Evolutionary conservation across 2,113 vertebrate genomes (phyloP).

Genomic region (Notothenia rossii): DNA sequence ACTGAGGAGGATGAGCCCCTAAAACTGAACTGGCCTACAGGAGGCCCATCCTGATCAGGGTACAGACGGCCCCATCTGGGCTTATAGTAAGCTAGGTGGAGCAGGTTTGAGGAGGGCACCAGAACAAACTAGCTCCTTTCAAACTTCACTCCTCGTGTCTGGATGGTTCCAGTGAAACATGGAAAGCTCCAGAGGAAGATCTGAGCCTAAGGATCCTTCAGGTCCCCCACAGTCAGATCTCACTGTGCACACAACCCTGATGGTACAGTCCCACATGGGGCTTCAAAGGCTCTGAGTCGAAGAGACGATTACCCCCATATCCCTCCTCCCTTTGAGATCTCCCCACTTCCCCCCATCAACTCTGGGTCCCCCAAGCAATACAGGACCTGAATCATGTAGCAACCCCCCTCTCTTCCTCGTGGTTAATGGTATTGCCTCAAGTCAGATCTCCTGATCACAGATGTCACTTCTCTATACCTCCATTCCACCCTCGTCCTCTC

Average conservation of each 20-base stretch:
- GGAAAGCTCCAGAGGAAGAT: constrained; percentile 52
- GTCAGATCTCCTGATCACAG: constrained; percentile 67
- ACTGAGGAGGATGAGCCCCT: constrained; percentile 14
- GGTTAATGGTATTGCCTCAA: constrained; percentile 69
- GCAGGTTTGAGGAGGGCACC: constrained; percentile 34
- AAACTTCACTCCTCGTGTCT: constrained; percentile 48
- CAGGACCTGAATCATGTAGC: constrained; percentile 87
- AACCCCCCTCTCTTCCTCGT: constrained; percentile 70
- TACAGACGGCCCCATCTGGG: constrained; percentile 12
- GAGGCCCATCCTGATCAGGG: constrained; percentile 28
- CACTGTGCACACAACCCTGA: constrained; percentile 65
- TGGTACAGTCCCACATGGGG: constrained; percentile 30
- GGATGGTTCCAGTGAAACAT: constrained; percentile 47
- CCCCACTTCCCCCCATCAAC: constrained; percentile 56
- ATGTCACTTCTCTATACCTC: constrained; percentile 70
- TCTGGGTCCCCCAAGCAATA: constrained; percentile 83
- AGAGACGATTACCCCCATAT: constrained; percentile 45
- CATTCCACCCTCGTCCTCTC: constrained; percentile 57
- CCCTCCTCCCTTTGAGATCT: constrained; percentile 24
- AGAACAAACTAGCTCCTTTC: constrained; percentile 46
- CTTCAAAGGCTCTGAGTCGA: constrained; percentile 54
- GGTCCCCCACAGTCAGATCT: constrained; percentile 58
- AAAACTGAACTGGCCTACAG: constrained; percentile 45
- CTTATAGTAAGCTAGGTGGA: constrained; percentile 33
- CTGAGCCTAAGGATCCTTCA: constrained; percentile 70